These are phyloP conservation scores for Apodemia duryi DNA, from an alignment of 2,888 invertebrate species.

Conservation along the genomic window DNA sequence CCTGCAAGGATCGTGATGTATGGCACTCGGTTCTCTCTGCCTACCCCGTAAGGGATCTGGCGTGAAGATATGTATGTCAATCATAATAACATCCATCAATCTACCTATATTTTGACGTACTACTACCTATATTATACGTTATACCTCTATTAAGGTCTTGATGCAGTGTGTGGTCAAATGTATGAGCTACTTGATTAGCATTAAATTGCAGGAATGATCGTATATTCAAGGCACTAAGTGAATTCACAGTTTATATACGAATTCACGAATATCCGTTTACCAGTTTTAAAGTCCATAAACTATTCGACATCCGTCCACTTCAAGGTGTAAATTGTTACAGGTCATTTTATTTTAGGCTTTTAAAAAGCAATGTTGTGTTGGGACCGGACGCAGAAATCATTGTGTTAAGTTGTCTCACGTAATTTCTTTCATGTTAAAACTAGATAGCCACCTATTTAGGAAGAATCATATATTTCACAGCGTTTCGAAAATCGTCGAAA, in stretches of 20 bases:
- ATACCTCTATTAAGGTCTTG: too few species aligned
- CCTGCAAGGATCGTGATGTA: too few species aligned
- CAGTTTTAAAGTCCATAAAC: constrained; percentile 49
- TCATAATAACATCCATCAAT: too few species aligned
- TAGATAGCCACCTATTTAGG: constrained; percentile 21
- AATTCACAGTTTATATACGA: constrained; percentile 29
- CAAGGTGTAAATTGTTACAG: constrained; percentile 59
- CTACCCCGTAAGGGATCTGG: too few species aligned
- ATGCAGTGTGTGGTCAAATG: constrained; percentile 15
- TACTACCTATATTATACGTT: too few species aligned
- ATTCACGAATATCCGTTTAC: constrained; percentile 29
- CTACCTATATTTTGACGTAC: too few species aligned
- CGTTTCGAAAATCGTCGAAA: not conserved
- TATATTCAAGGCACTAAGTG: constrained; percentile 23
- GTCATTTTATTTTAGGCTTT: constrained; percentile 51
- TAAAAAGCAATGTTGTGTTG: constrained; percentile 64
- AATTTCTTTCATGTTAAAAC: constrained; percentile 22
- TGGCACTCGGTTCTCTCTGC: too few species aligned
- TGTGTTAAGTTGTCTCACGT: constrained; percentile 25
- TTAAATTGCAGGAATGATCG: constrained; percentile 16
- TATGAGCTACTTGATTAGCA: constrained; percentile 20
- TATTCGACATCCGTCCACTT: constrained; percentile 53
- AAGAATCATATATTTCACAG: not conserved
- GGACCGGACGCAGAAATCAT: constrained; percentile 38
- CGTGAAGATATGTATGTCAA: too few species aligned